Base-by-base conservation (phyloP, 2,888 invertebrate species). In the Tuta absoluta region DNA sequence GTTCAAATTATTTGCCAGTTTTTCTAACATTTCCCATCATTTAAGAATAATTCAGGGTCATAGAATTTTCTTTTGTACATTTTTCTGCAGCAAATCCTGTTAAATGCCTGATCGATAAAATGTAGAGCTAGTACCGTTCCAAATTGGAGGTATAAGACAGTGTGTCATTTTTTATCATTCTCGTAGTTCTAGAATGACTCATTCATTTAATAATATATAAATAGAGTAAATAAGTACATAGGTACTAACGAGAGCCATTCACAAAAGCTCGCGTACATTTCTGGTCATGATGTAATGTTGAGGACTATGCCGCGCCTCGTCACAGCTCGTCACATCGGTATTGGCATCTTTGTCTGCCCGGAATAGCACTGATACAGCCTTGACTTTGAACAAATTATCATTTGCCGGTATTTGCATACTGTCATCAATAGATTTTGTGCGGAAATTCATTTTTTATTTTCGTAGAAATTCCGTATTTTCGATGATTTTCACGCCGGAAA, bases 341-440 rank as follows among this genome's bases (percentile, higher is more conserved):
- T 71, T 71, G 72, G 71, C 71, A 71, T 69, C 68, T 67, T 65
- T 65, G 63, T 62, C 69, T 63, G 63, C 62, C 66, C 61, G 38
- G 66, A 71, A 70, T 69, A 72, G 66, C 63, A 60, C 24, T 63
- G 19, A 45, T 19, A 28, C 61, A 71, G 69, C 74, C 76, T 75
- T 76, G 76, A 73, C 71, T 72, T 72, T 74, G 73, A 66, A n/a
- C 67, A 17, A 3, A 45, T n/a, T 45, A 17, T 17, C 5, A 41
- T 41, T 41, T 4, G 12, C 41, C 45, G 45, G 45, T 11, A 17
- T 45, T 45, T 45, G 17, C 45, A 45, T 45, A 45, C n/a, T n/a
- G n/a, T n/a, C n/a, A n/a, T n/a, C n/a, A n/a, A n/a, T n/a, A n/a
- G n/a, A 45, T 45, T 45, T 45, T 17, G 45, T 17, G 45, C 45